phyloP scores from a whole-genome alignment of 1,140 invertebrate species.

The Gonatopus flavifemur region DNA sequence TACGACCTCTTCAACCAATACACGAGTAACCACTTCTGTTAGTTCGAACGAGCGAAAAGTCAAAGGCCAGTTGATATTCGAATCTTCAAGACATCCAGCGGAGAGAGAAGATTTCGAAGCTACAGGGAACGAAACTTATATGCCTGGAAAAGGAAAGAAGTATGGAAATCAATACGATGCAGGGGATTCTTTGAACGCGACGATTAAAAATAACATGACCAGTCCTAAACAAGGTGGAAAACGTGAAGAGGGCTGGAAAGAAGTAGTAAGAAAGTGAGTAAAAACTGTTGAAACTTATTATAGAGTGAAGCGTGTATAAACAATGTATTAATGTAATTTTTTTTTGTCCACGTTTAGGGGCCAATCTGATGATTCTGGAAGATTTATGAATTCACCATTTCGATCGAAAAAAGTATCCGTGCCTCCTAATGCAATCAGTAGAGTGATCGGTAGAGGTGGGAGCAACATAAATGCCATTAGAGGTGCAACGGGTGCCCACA shows the following conservation, averaged over 20 bases:
- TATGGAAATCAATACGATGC: slow-evolving; percentile 53
- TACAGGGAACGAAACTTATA: slow-evolving; percentile 65
- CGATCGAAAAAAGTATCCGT: slow-evolving; percentile 85
- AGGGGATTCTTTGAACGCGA: slow-evolving; percentile 42
- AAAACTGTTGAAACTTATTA: not conserved
- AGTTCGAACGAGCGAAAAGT: slow-evolving; percentile 48
- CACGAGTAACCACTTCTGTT: slow-evolving; percentile 23
- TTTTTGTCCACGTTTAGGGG: slow-evolving; percentile 34
- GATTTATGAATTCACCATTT: slow-evolving; percentile 57
- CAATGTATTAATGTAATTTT: slow-evolving; percentile 1
- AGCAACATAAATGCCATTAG: slow-evolving; percentile 97
- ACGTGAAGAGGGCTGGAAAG: slow-evolving; percentile 95
- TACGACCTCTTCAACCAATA: slow-evolving; percentile 19
- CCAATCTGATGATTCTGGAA: slow-evolving; percentile 53
- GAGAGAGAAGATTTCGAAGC: slow-evolving; percentile 71
- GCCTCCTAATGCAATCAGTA: slow-evolving; percentile 89
- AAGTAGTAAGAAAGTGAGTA: slow-evolving; percentile 83
- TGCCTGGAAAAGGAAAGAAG: slow-evolving; percentile 61
- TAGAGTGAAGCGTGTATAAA: not conserved
- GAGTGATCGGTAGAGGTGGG: slow-evolving; percentile 93
- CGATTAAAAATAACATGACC: slow-evolving; percentile 52
- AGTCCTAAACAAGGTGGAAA: slow-evolving; percentile 74
- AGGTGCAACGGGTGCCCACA: slow-evolving; percentile 91
- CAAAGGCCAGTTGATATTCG: slow-evolving; percentile 62
- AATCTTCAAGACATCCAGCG: slow-evolving; percentile 65